phyloP scores from a whole-genome alignment of 2,113 vertebrate genomes.

The Oxyura jamaicensis region DNA sequence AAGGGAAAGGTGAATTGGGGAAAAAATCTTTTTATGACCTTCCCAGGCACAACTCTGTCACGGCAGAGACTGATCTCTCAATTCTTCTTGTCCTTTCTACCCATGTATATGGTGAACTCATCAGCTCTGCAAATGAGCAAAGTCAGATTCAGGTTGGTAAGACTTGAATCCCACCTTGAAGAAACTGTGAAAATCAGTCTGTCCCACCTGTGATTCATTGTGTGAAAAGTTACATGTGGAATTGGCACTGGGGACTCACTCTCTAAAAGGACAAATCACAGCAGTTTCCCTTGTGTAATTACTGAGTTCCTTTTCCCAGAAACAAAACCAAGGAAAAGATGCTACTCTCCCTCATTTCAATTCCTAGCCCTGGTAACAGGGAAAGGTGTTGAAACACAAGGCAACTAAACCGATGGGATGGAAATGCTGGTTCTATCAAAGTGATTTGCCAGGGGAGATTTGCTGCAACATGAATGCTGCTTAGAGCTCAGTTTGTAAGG shows the following conservation, averaged over 20 bases:
- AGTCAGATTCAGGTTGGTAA: not conserved
- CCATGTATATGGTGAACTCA: not conserved
- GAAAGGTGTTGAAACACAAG: not conserved
- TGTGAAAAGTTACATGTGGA: slow-evolving; percentile 9
- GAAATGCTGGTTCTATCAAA: not conserved
- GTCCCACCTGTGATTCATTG: not conserved
- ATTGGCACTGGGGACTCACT: not conserved
- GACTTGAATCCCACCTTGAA: not conserved
- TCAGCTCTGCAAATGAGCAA: not conserved
- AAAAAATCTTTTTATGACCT: not conserved
- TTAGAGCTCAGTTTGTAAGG: not conserved
- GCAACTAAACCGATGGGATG: not conserved
- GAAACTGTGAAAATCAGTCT: not conserved
- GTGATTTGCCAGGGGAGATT: not conserved
- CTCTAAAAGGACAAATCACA: slow-evolving; percentile 1
- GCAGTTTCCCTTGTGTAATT: not conserved
- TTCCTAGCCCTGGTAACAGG: not conserved
- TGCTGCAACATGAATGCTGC: not conserved
- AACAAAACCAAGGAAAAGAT: not conserved
- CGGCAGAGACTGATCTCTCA: not conserved
- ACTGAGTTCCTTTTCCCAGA: not conserved
- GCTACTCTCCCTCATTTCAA: not conserved
- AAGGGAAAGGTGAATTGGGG: not conserved
- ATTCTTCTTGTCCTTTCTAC: not conserved
- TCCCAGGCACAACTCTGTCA: not conserved